Percentiles rank a stretch among this genome's conserved stretches.
Conservation (phyloP, 92 coral and sea anemone genomes). For the Parazoanthus darwini region DNA sequence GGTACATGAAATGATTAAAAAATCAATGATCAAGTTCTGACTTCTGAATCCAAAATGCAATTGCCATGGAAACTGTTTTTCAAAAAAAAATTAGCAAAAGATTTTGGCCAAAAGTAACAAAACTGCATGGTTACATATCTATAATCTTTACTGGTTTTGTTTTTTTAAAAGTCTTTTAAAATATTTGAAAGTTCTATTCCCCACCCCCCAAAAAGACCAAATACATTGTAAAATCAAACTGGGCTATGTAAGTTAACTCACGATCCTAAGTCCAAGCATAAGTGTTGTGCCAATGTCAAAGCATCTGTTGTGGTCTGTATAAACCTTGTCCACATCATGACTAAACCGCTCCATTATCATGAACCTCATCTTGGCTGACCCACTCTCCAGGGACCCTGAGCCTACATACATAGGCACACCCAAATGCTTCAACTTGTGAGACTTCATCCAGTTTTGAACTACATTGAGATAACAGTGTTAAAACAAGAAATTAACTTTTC, state of each 20-base stretch:
- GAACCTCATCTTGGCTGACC: constrained; percentile 77
- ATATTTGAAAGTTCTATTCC: not conserved
- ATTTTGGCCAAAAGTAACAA: too few relatives aligned
- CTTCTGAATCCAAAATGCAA: too few relatives aligned
- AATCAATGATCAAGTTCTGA: not conserved
- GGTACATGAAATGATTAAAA: not conserved
- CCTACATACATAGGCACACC: constrained; percentile 93
- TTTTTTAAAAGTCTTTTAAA: too few relatives aligned
- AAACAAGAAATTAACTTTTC: not conserved
- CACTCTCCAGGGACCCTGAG: constrained; percentile 81
- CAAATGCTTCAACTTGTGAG: constrained; percentile 81
- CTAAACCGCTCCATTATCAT: constrained; percentile 96
- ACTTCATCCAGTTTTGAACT: constrained; percentile 87
- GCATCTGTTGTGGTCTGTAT: constrained; percentile 54
- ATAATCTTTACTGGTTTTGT: too few relatives aligned
- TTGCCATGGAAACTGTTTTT: too few relatives aligned
- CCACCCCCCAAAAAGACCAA: not conserved
- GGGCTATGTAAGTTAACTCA: constrained; percentile 42
- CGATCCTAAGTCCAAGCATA: constrained; percentile 85
- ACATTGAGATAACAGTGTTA: not conserved
- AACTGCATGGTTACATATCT: too few relatives aligned
- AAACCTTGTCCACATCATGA: constrained; percentile 87
- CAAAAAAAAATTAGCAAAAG: too few relatives aligned
- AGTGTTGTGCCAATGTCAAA: constrained; percentile 85
- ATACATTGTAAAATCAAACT: not conserved